A percentile compares a stretch with the other conserved stretches of the same genome.
Evolutionary conservation across 2,888 invertebrate genomes (phyloP).

Genomic region (Drosophila barbarae): DNA sequence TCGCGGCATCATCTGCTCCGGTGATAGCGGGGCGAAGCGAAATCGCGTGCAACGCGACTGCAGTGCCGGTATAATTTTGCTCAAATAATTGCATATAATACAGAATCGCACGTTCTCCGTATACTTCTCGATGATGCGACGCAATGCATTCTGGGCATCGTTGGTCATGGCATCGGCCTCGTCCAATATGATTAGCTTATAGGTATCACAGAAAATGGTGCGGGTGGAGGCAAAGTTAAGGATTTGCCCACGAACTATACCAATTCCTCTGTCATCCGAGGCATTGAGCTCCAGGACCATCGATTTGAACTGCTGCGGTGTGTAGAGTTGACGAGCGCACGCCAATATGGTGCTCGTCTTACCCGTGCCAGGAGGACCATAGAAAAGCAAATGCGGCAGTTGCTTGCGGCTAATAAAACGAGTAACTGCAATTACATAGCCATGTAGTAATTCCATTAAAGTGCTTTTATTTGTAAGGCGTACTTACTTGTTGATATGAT

Average conservation of each 20-base stretch:
- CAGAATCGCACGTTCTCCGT: constrained; percentile 99
- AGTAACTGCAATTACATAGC: constrained; percentile 82
- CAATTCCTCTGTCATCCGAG: constrained; percentile 98
- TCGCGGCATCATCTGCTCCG: constrained; percentile 93
- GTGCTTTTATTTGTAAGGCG: background rate
- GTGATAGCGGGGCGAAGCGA: constrained; percentile 93
- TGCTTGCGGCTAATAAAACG: constrained; percentile 94
- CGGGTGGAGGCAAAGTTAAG: constrained; percentile 97
- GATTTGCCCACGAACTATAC: constrained; percentile 95
- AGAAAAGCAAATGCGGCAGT: constrained; percentile 96
- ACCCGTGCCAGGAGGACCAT: constrained; percentile 99
- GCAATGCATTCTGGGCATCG: constrained; percentile 98
- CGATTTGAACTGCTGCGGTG: constrained; percentile 92
- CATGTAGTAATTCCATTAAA: too few species aligned
- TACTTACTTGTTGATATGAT: constrained; percentile 95
- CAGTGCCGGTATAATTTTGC: constrained; percentile 98
- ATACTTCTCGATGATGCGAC: constrained; percentile 99
- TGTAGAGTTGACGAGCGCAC: constrained; percentile 94
- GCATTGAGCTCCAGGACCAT: constrained; percentile 98
- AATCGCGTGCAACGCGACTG: constrained; percentile 99
- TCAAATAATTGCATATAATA: constrained; percentile 98
- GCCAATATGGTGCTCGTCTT: constrained; percentile 99
- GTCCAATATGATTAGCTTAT: constrained; percentile 97
- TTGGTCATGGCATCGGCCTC: constrained; percentile 99
- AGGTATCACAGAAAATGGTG: constrained; percentile 95